Percentiles rank a stretch among this genome's conserved stretches.
These are phyloP conservation scores for Hippopotamyrus pictus DNA, from an alignment of 2,797 vertebrate species.

Conservation along the genomic window DNA sequence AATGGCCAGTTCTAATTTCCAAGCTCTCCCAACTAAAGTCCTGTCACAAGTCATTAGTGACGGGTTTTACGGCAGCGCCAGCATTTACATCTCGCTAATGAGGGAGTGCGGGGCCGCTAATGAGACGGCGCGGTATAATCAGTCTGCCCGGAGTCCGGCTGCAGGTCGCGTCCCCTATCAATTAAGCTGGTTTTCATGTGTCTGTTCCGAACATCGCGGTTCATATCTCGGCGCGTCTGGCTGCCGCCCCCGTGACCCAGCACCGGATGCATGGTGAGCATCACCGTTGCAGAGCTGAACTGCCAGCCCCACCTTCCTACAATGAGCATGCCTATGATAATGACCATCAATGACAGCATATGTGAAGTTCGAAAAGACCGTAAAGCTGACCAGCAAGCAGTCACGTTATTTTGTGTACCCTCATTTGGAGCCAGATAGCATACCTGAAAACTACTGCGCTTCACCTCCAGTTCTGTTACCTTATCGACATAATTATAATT, in stretches of 20 bases:
- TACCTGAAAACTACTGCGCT: not conserved
- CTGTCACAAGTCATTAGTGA: slow-evolving; percentile 35
- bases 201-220: not conserved
- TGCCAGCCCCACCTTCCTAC: not conserved
- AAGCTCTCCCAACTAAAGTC: slow-evolving; percentile 25
- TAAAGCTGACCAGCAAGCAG: not conserved
- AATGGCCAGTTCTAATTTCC: slow-evolving; percentile 23
- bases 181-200: slow-evolving; percentile 41
- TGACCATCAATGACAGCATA: not conserved
- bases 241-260: not conserved
- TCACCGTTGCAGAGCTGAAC: not conserved
- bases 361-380: not conserved
- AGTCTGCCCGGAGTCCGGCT: slow-evolving; percentile 33
- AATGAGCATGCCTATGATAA: not conserved
- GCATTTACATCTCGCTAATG: slow-evolving; percentile 42
- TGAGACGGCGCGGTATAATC: not conserved
- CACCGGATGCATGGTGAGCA: not conserved
- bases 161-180: slow-evolving; percentile 19
- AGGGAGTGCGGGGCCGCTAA: slow-evolving; percentile 28
- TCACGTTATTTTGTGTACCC: not conserved
- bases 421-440: not conserved
- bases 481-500: not conserved
- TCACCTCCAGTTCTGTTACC: not conserved
- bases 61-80: slow-evolving; percentile 28
- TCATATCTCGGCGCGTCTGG: not conserved